Base-by-base conservation (phyloP, 2,888 invertebrate genomes). In the Deilephila elpenor region DNA sequence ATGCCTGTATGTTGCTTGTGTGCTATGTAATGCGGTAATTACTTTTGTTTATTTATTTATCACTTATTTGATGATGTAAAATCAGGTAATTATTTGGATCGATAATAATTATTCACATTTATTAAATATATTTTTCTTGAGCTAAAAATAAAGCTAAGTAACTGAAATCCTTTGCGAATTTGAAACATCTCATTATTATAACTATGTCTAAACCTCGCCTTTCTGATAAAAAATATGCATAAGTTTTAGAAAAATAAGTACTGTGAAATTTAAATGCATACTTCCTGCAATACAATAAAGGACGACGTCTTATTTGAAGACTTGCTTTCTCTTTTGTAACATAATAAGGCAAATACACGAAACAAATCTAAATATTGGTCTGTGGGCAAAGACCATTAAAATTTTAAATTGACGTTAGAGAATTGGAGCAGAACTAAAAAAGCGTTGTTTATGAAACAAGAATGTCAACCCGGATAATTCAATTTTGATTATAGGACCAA, bases 401-500 rank as follows among this genome's bases (percentile, higher is more conserved):
- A 56, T n/a, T 71, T 56, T 34, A 93, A 74, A 91, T 91, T 86
- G 86, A 83, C 83, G 83, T 81, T 81, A 85, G 84, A 84, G 91
- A 94, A 94, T 90, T 93, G 91, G 94, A 94, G 93, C 93, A 90
- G 87, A 93, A 93, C 92, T 93, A 93, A 90, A 92, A 93, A 91
- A 88, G 89, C 87, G 83, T 86, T 81, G 84, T 84, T 88, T 86
- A 83, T 89, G 84, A 84, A 87, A 87, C 87, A 91, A 92, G 92
- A 94, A 92, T 93, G 94, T 94, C 94, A 93, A 90, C 90, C 88
- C 88, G 83, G 90, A 91, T 94, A 94, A 94, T 94, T 94, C 91
- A 94, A 93, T 93, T 94, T 94, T 94, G 94, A 94, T 94, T 94
- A 94, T 93, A 94, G 94, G 91, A 93, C 89, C 91, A 91, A 93